Evolutionary conservation across 2,888 invertebrate species (phyloP).

Genomic region (Nymphalis polychloros): DNA sequence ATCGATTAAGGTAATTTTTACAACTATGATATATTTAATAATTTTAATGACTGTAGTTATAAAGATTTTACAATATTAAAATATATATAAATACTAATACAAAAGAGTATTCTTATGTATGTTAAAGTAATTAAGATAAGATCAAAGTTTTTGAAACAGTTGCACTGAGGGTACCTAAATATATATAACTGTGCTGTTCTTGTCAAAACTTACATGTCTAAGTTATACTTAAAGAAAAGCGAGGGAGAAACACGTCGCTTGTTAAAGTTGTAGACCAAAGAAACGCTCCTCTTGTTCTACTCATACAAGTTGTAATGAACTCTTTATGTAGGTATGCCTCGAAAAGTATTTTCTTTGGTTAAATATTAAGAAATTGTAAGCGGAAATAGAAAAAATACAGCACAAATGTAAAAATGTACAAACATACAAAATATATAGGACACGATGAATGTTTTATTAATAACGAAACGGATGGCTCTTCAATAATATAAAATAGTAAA

Average conservation of each 20-base stretch:
- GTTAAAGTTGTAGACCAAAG: constrained; percentile 25
- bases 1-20: too few species aligned
- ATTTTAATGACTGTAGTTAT: too few species aligned
- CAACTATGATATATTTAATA: too few species aligned
- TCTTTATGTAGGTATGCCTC: constrained; percentile 18
- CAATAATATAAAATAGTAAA: too few species aligned
- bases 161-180: background rate
- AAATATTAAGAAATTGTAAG: background rate
- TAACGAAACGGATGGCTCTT: background rate
- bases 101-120: too few species aligned
- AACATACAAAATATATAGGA: too few species aligned
- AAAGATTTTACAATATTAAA: too few species aligned
- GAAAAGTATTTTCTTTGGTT: constrained; percentile 17
- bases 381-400: too few species aligned
- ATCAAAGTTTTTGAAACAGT: background rate
- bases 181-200: constrained; percentile 17
- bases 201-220: constrained; percentile 26
- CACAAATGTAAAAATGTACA: too few species aligned
- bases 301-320: constrained; percentile 23
- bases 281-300: constrained; percentile 19
- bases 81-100: too few species aligned
- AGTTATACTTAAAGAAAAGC: constrained; percentile 26
- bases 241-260: constrained; percentile 21
- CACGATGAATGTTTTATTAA: too few species aligned
- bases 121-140: background rate